Percentiles rank a stretch among this genome's conserved stretches.
These are phyloP conservation scores for Agrochola circellaris DNA, from an alignment of 2,888 invertebrate genomes.

Conservation along the genomic window DNA sequence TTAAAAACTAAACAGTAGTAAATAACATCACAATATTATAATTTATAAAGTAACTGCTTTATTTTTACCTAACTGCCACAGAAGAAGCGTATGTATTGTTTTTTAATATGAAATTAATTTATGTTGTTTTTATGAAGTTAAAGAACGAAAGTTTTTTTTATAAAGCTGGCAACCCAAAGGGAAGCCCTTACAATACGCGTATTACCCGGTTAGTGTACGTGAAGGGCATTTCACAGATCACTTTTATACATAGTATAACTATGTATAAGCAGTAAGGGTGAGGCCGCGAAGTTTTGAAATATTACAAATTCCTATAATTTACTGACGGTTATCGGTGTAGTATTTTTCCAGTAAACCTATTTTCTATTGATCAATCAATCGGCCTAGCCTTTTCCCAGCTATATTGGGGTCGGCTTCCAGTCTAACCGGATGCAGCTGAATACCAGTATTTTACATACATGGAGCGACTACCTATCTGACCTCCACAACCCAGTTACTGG, in stretches of 20 bases:
- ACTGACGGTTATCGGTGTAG: background rate
- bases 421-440: too few species aligned
- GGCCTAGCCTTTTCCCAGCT: too few species aligned
- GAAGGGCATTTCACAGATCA: background rate
- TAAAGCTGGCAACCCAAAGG: constrained; percentile 3
- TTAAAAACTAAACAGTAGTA: background rate
- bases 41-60: background rate
- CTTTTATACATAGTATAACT: background rate
- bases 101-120: background rate
- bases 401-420: too few species aligned
- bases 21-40: background rate
- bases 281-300: background rate
- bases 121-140: background rate
- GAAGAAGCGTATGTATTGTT: background rate
- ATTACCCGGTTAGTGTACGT: background rate
- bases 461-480: too few species aligned
- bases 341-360: background rate
- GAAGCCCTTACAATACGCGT: background rate
- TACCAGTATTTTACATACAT: too few species aligned
- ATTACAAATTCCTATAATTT: background rate
- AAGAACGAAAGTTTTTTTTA: constrained; percentile 4
- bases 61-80: background rate
- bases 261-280: background rate
- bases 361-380: background rate
- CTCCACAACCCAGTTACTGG: too few species aligned